Evolutionary conservation across 1,140 invertebrate species (phyloP).

Genomic region (Drosophila rhopaloa): DNA sequence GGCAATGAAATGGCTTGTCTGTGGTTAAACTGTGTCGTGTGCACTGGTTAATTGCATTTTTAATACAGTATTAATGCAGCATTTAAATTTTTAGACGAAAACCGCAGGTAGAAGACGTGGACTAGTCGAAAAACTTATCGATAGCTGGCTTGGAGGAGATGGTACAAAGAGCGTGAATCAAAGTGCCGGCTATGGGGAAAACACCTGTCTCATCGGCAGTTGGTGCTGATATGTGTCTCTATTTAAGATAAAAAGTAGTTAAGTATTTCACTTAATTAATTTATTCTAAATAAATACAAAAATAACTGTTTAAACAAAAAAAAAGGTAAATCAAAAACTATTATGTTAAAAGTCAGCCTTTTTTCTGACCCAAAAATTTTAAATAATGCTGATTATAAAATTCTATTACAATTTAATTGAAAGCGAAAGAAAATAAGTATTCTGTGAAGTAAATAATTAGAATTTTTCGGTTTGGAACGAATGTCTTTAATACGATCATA

Average conservation of each 20-base stretch:
- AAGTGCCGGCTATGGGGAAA: slow-evolving; percentile 4
- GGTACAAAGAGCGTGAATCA: neutral
- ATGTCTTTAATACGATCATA: too few species aligned
- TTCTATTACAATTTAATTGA: too few species aligned
- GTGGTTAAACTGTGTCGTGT: neutral
- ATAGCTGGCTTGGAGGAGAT: slow-evolving; percentile 17
- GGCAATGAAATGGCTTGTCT: slow-evolving; percentile 16
- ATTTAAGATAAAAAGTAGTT: neutral
- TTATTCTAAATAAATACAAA: too few species aligned
- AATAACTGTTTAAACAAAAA: too few species aligned
- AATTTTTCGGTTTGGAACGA: too few species aligned
- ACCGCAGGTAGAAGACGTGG: slow-evolving; percentile 57
- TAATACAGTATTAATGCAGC: slow-evolving; percentile 7
- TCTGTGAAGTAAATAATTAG: too few species aligned
- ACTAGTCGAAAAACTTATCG: slow-evolving; percentile 15
- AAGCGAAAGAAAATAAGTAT: too few species aligned
- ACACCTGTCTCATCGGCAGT: neutral
- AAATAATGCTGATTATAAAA: too few species aligned
- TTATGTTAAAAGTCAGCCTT: too few species aligned
- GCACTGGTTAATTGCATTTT: slow-evolving; percentile 38
- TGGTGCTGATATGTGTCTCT: neutral
- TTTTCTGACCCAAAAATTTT: too few species aligned
- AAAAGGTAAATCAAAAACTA: too few species aligned
- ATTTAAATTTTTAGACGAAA: slow-evolving; percentile 19
- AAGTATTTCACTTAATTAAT: too few species aligned